Percentiles rank a stretch among this genome's conserved stretches.
Conservation (phyloP, 2,797 vertebrate genomes). For the Sarcophilus harrisii region DNA sequence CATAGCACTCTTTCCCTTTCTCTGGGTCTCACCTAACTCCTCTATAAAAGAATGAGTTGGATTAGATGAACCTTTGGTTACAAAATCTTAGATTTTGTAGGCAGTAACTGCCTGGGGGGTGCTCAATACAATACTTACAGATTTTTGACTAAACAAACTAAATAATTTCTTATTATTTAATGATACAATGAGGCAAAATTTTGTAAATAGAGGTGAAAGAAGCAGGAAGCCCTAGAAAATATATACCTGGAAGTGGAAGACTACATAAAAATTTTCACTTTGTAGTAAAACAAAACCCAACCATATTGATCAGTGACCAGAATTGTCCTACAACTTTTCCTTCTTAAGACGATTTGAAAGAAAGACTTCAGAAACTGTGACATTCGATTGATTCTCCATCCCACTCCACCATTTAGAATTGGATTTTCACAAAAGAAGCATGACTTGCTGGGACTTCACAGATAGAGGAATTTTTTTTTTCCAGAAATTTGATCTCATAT, state of each 20-base stretch:
- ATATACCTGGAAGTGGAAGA: neutral
- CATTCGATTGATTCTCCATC: neutral
- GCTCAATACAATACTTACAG: neutral
- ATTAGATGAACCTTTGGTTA: neutral
- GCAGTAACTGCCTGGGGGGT: neutral
- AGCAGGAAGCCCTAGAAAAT: accelerated
- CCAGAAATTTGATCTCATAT: neutral
- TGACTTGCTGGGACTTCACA: neutral
- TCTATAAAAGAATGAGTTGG: neutral
- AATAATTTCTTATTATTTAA: neutral
- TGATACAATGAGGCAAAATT: neutral
- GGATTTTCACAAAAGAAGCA: neutral
- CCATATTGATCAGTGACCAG: neutral
- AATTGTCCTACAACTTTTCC: neutral
- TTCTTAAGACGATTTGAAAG: neutral
- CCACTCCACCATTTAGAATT: neutral
- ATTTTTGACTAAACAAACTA: neutral
- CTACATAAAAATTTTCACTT: neutral
- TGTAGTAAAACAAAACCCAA: neutral
- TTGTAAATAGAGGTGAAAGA: accelerated
- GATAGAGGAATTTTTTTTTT: no score
- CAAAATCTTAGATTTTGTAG: neutral
- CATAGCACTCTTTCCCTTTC: no score
- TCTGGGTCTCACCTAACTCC: neutral
- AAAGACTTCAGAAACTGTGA: neutral